Evolutionary conservation across 2,113 vertebrate genomes (phyloP), one percentile per base, ranked within the genome.

Genomic region (Hippocampus guttulatus): DNA sequence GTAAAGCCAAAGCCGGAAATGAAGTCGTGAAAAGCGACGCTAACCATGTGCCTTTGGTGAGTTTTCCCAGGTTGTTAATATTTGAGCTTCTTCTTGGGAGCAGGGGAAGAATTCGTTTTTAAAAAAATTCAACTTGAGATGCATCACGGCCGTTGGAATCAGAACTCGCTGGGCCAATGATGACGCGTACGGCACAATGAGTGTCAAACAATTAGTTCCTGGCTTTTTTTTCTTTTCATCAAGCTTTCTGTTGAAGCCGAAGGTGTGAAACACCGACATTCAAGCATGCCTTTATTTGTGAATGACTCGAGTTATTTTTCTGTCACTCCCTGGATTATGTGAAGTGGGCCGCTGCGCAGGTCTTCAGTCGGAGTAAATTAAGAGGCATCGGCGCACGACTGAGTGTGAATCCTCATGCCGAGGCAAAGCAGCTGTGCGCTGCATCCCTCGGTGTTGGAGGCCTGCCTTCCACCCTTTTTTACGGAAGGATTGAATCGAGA

Each of bases 401-500:
- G 58, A 79, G 69, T 47, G 75, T 68, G 72, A 76, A 76, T 83
- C 71, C 75, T 79, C 67, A 67, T 79, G 79, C 76, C 68, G 54
- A 79, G 75, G 80, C 73, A 61, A 81, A 87, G 76, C 86, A 84
- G 79, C 84, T 85, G 78, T 69, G 73, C 54, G 85, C 72, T 62
- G 79, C 81, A 68, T 77, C 64, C 21, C 71, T 76, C 47, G 49
- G 77, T 85, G 74, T 68, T 43, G 3, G 70, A 78, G 79, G 51
- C 76, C 70, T n/a, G 45, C 80, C 81, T 82, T 64, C 69, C 43
- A 67, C 33, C 33, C 33, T 38, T 38, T 33, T 75, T 63, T 30
- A 51, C 67, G 65, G 68, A 79, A 65, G 70, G 77, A 68, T 77
- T 82, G 79, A 67, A 86, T 74, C 55, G 60, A 81, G 70, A 79